Percentiles rank a stretch among this genome's conserved stretches.
These are phyloP conservation scores for Leptopilina syphax DNA, from an alignment of 2,888 invertebrate species.

Conservation along the genomic window DNA sequence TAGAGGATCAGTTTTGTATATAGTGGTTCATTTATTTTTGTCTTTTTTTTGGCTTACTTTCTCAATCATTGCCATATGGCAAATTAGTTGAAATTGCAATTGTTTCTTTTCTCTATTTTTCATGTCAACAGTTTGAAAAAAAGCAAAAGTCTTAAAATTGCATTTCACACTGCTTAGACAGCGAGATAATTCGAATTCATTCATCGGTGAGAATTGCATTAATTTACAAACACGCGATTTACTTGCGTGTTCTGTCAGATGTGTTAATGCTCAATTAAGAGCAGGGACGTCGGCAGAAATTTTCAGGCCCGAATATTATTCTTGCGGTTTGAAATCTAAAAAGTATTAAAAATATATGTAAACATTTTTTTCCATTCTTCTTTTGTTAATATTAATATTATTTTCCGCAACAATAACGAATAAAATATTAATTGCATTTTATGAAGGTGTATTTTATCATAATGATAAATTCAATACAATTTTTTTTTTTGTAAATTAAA, in stretches of 20 bases:
- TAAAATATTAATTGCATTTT: too few species aligned
- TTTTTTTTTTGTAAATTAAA: too few species aligned
- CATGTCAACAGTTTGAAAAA: neutral
- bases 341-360: too few species aligned
- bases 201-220: constrained; percentile 13
- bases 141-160: constrained; percentile 24
- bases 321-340: neutral
- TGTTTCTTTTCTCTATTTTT: neutral
- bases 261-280: constrained; percentile 33
- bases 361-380: too few species aligned
- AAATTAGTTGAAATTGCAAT: neutral
- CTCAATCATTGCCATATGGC: neutral
- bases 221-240: constrained; percentile 30
- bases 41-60: too few species aligned
- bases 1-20: too few species aligned
- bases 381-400: too few species aligned
- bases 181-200: constrained; percentile 27
- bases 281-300: neutral
- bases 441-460: too few species aligned
- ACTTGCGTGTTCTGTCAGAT: constrained; percentile 15
- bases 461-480: too few species aligned
- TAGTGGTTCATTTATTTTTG: too few species aligned
- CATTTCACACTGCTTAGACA: constrained; percentile 7
- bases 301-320: constrained; percentile 17
- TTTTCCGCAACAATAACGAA: too few species aligned